Conservation (phyloP, 2,797 vertebrate species). For the Ciconia nigra region DNA sequence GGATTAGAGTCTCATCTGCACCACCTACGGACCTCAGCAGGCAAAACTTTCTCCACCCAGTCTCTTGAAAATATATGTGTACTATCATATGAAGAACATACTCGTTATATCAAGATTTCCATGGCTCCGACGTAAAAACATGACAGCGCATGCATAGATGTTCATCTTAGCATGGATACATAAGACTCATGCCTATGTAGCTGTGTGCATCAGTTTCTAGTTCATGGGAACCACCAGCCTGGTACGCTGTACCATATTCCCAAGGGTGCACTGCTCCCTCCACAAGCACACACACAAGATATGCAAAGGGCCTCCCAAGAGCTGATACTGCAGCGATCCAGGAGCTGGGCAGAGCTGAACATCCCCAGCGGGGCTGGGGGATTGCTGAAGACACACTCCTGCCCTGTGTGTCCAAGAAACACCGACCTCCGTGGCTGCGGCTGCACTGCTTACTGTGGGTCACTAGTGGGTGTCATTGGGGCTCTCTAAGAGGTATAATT, state of each 20-base stretch:
- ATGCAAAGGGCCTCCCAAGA: not conserved
- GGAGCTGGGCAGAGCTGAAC: not conserved
- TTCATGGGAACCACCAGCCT: not conserved
- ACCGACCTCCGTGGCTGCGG: accelerated
- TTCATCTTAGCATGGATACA: not conserved
- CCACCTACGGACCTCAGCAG: not conserved
- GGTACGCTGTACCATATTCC: accelerated
- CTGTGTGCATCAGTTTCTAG: not conserved
- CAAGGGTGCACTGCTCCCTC: not conserved
- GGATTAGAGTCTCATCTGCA: not conserved
- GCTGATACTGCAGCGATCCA: not conserved
- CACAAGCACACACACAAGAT: too few relatives aligned
- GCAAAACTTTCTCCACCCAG: not conserved
- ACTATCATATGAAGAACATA: not conserved
- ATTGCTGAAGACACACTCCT: not conserved
- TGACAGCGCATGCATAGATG: not conserved
- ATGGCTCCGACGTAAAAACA: not conserved
- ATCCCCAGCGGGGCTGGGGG: not conserved
- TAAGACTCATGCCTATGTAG: not conserved
- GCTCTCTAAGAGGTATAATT: not conserved
- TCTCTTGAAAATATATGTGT: not conserved
- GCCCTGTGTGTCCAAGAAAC: not conserved
- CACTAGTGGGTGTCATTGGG: not conserved
- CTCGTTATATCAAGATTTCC: not conserved
- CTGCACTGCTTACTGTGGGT: not conserved